Evolutionary conservation across 2,888 invertebrate species (phyloP), one percentile per base, ranked within the genome.

Genomic region (Brassicogethes aeneus): DNA sequence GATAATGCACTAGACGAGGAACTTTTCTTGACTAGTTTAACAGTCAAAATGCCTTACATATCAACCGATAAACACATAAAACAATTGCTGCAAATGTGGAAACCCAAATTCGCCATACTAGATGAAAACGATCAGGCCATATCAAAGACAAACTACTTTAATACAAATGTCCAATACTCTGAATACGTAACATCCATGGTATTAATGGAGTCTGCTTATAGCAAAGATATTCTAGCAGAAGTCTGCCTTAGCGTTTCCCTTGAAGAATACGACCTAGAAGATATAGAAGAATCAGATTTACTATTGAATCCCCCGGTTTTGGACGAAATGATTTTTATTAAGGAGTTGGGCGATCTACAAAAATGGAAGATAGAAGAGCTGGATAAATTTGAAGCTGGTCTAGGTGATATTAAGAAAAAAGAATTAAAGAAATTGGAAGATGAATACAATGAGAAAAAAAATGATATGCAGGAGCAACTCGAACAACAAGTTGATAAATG

Each of bases 331-430:
- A 54, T 71, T 44, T 68, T 69, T 0, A 65, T 72, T 15, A 76
- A 74, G 61, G 74, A 78, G 50, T 74, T 84, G 0, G 72, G 77
- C 23, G 82, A 84, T 45, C 65, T 87, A 1, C 82, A 82, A 55
- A 77, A 77, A 15, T 87, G 86, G 85, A 86, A 84, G 56, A 75
- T 77, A 45, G 70, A 74, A 16, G 79, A 84, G 54, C 78, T 81
- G 55, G 72, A 76, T 44, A 57, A 76, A 3, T 85, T 79, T 54
- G 72, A 76, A 54, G 61, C 66, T 32, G 79, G 80, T 64, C 76
- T 80, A 55, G 51, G 55, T 29, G 15, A 37, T 2, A 44, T 48
- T 2, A 54, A 53, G 38, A 23, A 40, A 12, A 39, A 39, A n/a
- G 53, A 53, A 43, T 39, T 47, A 2, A 37, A 43, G 15, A 45